A percentile compares a stretch with the other conserved stretches of the same genome.
These are phyloP conservation scores for Sebastes nivosus DNA, from an alignment of 2,797 vertebrate genomes.

Conservation along the genomic window DNA sequence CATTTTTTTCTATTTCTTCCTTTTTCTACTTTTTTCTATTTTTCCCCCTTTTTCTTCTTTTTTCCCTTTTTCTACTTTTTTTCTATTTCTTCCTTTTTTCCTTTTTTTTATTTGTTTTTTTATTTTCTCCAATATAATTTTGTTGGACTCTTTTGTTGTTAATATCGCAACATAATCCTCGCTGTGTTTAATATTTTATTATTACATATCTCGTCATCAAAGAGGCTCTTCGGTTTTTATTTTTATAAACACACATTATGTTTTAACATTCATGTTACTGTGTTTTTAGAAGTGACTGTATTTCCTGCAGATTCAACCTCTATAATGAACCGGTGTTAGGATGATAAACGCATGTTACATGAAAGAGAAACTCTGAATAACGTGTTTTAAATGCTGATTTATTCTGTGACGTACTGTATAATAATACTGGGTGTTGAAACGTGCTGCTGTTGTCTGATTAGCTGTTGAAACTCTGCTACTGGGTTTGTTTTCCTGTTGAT, in stretches of 20 bases:
- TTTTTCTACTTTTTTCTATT: too few relatives aligned
- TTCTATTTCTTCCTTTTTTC: neutral
- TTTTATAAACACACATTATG: neutral
- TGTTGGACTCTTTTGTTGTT: neutral
- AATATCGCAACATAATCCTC: neutral
- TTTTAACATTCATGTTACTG: neutral
- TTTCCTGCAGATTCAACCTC: neutral
- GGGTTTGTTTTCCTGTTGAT: neutral
- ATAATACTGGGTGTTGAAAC: neutral
- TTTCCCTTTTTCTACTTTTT: too few relatives aligned
- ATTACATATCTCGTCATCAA: neutral
- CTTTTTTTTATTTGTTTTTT: neutral
- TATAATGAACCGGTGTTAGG: neutral
- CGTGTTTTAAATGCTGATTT: neutral
- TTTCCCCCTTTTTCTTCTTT: too few relatives aligned
- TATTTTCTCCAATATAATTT: neutral
- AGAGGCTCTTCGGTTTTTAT: neutral
- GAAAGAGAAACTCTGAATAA: neutral
- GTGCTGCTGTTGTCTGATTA: neutral
- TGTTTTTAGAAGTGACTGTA: neutral
- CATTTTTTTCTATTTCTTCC: too few relatives aligned
- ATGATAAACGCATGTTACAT: neutral
- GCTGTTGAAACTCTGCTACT: neutral
- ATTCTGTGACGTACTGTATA: conserved; percentile 17
- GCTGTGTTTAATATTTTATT: neutral